Evolutionary conservation across 2,113 vertebrate species (phyloP), one percentile per base, ranked within the genome.

Genomic region (Pterocles gutturalis): DNA sequence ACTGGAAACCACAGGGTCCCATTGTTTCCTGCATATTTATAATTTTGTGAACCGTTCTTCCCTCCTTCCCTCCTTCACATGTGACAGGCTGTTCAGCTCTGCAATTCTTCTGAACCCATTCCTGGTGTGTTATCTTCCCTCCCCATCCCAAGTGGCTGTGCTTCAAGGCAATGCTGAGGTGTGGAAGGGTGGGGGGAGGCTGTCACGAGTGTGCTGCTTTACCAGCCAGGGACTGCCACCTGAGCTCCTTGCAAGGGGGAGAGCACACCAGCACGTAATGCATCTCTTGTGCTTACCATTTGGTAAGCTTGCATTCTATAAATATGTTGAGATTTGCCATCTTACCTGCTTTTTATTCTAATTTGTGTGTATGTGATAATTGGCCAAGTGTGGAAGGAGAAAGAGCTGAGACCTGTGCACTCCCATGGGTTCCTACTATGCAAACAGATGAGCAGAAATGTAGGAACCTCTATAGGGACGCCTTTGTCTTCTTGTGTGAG

Each of bases 131-230:
- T 38, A 15, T 25, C 60, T 70, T 48, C 66, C 38, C 36, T 92
- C 34, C 41, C 21, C 45, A 54, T 7, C 64, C 71, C 31, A 45
- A 17, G 15, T 2, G n/a, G 48, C 65, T 36, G 4, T 36, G 41
- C 41, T 41, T 41, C 41, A 34, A 61, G 64, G 31, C 28, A 4
- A 10, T 1, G 10, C 5, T 13, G 20, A 69, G 11, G 15, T 13
- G 38, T 8, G 53, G 61, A 89, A 53, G 36, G 24, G 9, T 36
- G 11, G 71, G 18, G 25, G 21, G 60, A 61, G 45, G 54, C 38
- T 0, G 0, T 43, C 60, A 62, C 0, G 0, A 54, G 33, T 19
- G 24, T 41, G 43, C 33, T 65, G 60, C 41, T 78, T 69, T 13
- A 11, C 22, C 34, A 60, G 54, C 38, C 10, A 4, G 38, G 26